phyloP scores from a whole-genome alignment of 2,888 invertebrate genomes.

The Philereme transversata region DNA sequence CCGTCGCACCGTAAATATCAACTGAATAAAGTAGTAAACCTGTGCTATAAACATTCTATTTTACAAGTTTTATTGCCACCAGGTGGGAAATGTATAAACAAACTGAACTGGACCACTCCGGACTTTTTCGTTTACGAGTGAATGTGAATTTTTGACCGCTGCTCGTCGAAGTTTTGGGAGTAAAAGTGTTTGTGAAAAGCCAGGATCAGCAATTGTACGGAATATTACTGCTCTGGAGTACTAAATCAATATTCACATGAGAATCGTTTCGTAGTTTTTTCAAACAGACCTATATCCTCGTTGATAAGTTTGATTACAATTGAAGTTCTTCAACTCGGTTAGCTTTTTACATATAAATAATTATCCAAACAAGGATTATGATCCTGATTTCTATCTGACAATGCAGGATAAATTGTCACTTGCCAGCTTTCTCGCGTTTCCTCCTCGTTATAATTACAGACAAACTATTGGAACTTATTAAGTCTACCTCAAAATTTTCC shows the following conservation, averaged over 20 bases:
- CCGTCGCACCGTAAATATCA: conserved; percentile 48
- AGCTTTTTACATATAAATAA: too few relatives aligned
- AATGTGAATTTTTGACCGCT: conserved; percentile 2
- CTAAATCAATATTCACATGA: neutral
- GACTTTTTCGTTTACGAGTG: conserved; percentile 7
- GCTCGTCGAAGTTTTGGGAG: neutral
- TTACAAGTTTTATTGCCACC: conserved; percentile 54
- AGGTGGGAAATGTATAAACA: conserved; percentile 48
- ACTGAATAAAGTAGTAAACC: conserved; percentile 50
- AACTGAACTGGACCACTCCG: conserved; percentile 12
- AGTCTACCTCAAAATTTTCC: too few relatives aligned
- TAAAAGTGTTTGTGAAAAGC: neutral
- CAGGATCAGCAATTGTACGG: neutral
- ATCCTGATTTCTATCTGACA: too few relatives aligned
- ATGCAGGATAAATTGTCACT: too few relatives aligned
- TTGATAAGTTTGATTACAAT: too few relatives aligned
- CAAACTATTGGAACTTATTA: too few relatives aligned
- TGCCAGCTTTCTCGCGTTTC: too few relatives aligned
- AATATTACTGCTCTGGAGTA: neutral
- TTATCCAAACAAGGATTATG: too few relatives aligned
- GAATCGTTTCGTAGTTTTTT: too few relatives aligned
- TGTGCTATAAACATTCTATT: conserved; percentile 58
- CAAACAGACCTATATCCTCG: too few relatives aligned
- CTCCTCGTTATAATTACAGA: too few relatives aligned
- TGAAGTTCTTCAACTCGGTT: too few relatives aligned